These are phyloP conservation scores for Drosophila aff. DNA, from an alignment of 1,140 invertebrate species.

Conservation along the genomic window DNA sequence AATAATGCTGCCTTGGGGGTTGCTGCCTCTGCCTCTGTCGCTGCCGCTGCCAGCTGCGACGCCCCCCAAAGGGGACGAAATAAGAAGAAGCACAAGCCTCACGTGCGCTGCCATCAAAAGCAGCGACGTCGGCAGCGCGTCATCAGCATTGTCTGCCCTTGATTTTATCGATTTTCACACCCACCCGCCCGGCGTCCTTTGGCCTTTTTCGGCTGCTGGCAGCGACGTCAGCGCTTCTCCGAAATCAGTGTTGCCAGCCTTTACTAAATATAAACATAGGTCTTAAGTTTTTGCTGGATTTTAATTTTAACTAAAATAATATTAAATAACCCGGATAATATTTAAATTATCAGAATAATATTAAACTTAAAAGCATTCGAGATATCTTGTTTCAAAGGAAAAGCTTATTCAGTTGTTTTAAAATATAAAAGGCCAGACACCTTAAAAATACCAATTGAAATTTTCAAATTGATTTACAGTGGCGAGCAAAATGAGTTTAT, in stretches of 20 bases:
- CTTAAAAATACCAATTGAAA: neutral
- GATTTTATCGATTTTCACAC: slow-evolving; percentile 79
- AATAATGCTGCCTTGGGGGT: slow-evolving; percentile 70
- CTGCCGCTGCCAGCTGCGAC: slow-evolving; percentile 15
- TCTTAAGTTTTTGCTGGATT: neutral
- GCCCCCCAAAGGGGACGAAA: slow-evolving; percentile 2
- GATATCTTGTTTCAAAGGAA: neutral
- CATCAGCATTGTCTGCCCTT: slow-evolving; percentile 77
- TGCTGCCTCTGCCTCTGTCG: slow-evolving; percentile 33
- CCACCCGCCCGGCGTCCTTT: slow-evolving; percentile 54
- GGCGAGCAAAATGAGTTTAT: too few relatives aligned
- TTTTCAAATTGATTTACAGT: neutral
- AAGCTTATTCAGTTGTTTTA: neutral
- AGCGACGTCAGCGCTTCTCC: slow-evolving; percentile 25
- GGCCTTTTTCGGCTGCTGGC: slow-evolving; percentile 63
- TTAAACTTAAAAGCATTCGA: neutral
- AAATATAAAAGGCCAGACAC: neutral
- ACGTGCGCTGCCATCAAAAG: slow-evolving; percentile 54
- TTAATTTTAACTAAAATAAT: too few relatives aligned
- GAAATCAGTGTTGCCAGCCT: slow-evolving; percentile 25
- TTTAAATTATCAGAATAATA: neutral
- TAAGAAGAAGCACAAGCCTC: slow-evolving; percentile 49
- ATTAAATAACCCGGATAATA: neutral
- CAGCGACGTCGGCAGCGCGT: slow-evolving; percentile 41
- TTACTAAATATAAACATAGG: neutral